Evolutionary conservation across 2,113 vertebrate species (phyloP).

Genomic region (Lethenteron camtschaticum): DNA sequence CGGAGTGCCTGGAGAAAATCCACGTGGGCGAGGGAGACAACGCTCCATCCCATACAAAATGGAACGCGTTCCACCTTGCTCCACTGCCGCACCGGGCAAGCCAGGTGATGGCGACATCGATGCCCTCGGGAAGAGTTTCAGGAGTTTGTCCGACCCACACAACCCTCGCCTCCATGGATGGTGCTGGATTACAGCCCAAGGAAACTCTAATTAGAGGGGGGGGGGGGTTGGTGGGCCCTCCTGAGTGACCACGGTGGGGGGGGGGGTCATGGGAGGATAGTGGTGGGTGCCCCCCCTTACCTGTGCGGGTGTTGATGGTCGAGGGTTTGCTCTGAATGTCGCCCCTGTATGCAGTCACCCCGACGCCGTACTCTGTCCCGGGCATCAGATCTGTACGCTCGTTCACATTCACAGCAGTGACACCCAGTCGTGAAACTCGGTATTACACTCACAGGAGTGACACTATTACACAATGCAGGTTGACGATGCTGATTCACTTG

Average conservation of each 20-base stretch:
- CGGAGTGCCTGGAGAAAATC: no score
- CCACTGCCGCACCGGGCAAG: no score
- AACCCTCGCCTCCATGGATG: neutral
- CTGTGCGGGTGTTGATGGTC: constrained; percentile 85
- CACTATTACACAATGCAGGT: constrained; percentile 13
- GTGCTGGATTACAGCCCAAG: neutral
- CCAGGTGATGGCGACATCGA: no score
- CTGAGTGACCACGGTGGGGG: neutral
- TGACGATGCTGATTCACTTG: constrained; percentile 7
- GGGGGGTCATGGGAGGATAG: neutral
- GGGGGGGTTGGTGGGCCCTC: neutral
- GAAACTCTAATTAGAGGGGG: neutral
- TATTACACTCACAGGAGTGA: constrained; percentile 15
- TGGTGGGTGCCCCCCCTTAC: constrained; percentile 24
- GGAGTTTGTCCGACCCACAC: neutral
- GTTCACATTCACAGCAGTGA: constrained; percentile 8
- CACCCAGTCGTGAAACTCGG: constrained; percentile 10
- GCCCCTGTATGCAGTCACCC: constrained; percentile 60
- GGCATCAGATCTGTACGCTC: constrained; percentile 46
- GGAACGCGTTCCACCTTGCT: no score
- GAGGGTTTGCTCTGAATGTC: constrained; percentile 65
- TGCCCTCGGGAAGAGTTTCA: neutral
- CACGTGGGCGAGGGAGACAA: no score
- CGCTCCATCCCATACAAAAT: no score
- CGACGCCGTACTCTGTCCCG: constrained; percentile 81